phyloP scores from a whole-genome alignment of 2,797 vertebrate species.

The Sebastes cheni region DNA sequence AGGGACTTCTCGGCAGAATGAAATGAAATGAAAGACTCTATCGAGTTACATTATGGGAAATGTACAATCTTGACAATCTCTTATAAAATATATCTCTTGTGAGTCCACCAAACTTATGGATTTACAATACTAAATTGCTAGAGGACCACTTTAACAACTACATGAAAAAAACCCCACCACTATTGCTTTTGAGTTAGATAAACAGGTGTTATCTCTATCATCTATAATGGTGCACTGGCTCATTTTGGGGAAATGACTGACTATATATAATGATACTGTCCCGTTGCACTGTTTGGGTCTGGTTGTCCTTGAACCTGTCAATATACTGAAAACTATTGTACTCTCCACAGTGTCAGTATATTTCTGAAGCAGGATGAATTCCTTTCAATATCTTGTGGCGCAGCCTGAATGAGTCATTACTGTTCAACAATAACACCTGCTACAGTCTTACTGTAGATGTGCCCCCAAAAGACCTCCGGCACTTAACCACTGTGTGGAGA shows the following conservation, averaged over 20 bases:
- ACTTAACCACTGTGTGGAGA: conserved; percentile 42
- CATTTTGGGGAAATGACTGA: background rate
- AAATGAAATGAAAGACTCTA: too few species aligned
- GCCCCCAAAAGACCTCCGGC: conserved; percentile 49
- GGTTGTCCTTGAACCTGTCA: conserved; percentile 18
- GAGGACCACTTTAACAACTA: too few species aligned
- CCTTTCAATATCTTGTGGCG: conserved; percentile 22
- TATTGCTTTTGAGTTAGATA: background rate
- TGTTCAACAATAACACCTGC: conserved; percentile 47
- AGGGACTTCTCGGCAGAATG: too few species aligned
- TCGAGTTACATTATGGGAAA: too few species aligned
- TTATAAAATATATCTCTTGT: too few species aligned
- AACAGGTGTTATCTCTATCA: background rate
- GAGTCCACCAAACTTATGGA: too few species aligned
- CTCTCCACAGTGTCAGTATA: conserved; percentile 10
- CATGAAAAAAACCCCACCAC: too few species aligned
- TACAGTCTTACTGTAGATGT: conserved; percentile 26
- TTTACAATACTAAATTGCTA: too few species aligned
- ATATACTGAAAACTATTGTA: conserved; percentile 7
- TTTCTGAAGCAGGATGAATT: conserved; percentile 38
- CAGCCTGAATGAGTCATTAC: conserved; percentile 46
- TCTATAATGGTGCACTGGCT: background rate
- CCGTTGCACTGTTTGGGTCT: fast-evolving
- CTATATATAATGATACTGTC: too few species aligned
- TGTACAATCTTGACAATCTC: too few species aligned